Base-by-base conservation (phyloP, 2,888 invertebrate genomes). In the Drosophila greeni region DNA sequence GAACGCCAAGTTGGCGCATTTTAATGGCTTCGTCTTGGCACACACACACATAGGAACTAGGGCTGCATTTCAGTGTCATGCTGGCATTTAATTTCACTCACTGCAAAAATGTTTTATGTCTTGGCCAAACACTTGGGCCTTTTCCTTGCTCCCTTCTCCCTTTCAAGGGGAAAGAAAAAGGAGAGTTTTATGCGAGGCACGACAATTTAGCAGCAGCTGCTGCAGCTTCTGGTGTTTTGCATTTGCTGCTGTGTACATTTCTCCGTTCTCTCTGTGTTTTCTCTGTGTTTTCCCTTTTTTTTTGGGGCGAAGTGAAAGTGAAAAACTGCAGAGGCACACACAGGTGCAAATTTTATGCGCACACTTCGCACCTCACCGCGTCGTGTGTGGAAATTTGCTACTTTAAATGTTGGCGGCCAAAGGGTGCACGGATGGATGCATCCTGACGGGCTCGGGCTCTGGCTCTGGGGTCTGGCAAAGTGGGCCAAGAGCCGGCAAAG, bases 21-120 rank as follows among this genome's bases (percentile, higher is more conserved):
- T 79, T 83, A 79, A 79, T 83, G 84, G 82, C 74, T 70, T 82
- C 82, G 80, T 77, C 77, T 82, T 74, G 74, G 66, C 73, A 61
- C 37, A 62, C 56, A 16, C 20, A 42, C 42, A 42, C 37, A 62
- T 53, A 12, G n/a, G n/a, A n/a, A n/a, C n/a, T 37, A 54, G 57
- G 34, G 77, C 71, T 76, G 80, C 83, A 77, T 73, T 84, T 82
- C 81, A 82, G 81, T 82, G 84, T 81, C 81, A 81, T 71, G 80
- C 82, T 77, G 77, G 84, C 82, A 77, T 81, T 81, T 81, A 84
- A 81, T 81, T 84, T 81, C 80, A 80, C 83, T 84, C 83, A 73
- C 81, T 67, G 84, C 72, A 71, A 79, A 77, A 75, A 84, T 81
- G 73, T 82, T 84, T 84, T 82, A 84, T 81, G 84, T 81, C 84